A percentile compares a stretch with the other conserved stretches of the same genome.
phyloP scores from a whole-genome alignment of 2,797 vertebrate species.

The Gastrophryne carolinensis region DNA sequence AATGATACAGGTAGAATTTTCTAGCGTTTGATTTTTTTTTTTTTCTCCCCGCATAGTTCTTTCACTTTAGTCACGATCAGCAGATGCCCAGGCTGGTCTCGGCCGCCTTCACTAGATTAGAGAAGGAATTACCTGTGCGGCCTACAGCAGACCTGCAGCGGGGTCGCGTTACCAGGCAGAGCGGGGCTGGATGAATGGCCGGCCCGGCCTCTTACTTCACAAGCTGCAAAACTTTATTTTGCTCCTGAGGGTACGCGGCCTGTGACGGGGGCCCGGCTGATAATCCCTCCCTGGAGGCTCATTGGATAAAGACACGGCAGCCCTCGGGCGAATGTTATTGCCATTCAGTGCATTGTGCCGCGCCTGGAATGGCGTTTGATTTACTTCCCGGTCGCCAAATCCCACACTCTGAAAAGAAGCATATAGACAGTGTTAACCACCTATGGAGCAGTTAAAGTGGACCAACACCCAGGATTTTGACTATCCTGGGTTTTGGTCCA shows the following conservation, averaged over 20 bases:
- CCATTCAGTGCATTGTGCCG: conserved; percentile 33
- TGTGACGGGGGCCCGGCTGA: conserved; percentile 30
- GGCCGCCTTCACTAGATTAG: conserved; percentile 7
- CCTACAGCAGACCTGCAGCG: conserved; percentile 20
- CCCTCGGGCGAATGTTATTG: conserved; percentile 31
- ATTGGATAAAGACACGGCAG: conserved; percentile 24
- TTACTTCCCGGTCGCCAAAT: too few relatives aligned
- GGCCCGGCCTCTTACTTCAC: conserved; percentile 30
- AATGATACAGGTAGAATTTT: conserved; percentile 33
- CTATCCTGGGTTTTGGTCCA: too few relatives aligned
- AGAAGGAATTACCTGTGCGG: conserved; percentile 29
- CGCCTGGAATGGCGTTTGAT: too few relatives aligned
- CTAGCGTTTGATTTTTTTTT: neutral
- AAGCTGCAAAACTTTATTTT: conserved; percentile 39
- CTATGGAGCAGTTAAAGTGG: too few relatives aligned
- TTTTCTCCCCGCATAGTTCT: neutral
- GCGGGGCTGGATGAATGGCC: conserved; percentile 16
- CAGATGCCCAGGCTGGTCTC: conserved; percentile 2
- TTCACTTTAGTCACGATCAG: conserved; percentile 3
- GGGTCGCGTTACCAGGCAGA: conserved; percentile 28
- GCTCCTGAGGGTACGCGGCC: conserved; percentile 8
- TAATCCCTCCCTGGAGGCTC: conserved; percentile 43
- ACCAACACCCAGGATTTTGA: too few relatives aligned
- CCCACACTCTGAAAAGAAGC: too few relatives aligned
- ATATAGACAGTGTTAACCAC: too few relatives aligned